These are phyloP conservation scores for Resseliella maxima DNA, from an alignment of 2,888 invertebrate species.

Conservation along the genomic window DNA sequence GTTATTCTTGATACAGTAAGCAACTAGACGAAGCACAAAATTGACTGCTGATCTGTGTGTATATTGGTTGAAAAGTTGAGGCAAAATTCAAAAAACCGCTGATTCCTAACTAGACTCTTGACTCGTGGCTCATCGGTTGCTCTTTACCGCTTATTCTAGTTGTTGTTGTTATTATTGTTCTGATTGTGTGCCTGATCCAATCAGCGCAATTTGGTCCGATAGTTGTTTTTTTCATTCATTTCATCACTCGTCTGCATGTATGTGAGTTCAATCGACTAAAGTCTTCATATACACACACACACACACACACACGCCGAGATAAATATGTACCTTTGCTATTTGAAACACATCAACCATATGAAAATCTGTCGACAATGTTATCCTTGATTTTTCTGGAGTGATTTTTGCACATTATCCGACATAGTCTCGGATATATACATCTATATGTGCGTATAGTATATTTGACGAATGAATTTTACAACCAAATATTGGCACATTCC, in stretches of 20 bases:
- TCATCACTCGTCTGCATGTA: slow-evolving; percentile 26
- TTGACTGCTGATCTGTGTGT: slow-evolving; percentile 45
- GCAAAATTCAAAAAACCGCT: slow-evolving; percentile 13
- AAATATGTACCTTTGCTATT: background rate
- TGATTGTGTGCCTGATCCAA: slow-evolving; percentile 13
- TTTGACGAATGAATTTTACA: background rate
- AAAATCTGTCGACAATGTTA: slow-evolving; percentile 30
- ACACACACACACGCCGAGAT: too few relatives aligned
- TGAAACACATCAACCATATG: background rate
- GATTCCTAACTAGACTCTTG: slow-evolving; percentile 28
- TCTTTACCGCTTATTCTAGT: too few relatives aligned
- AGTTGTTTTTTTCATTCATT: background rate
- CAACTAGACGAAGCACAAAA: slow-evolving; percentile 34
- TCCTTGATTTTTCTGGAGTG: slow-evolving; percentile 37
- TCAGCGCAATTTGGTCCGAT: slow-evolving; percentile 10
- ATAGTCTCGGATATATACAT: background rate
- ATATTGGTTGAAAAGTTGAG: slow-evolving; percentile 13
- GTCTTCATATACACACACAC: too few relatives aligned
- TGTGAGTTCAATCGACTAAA: background rate
- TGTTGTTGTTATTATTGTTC: background rate
- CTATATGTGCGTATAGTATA: too few relatives aligned
- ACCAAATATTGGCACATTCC: slow-evolving; percentile 18
- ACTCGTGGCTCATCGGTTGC: too few relatives aligned
- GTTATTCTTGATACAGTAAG: slow-evolving; percentile 1
- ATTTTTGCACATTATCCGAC: background rate